These are phyloP conservation scores for Tricholaema leucomelas DNA, from an alignment of 2,113 vertebrate genomes.

Conservation along the genomic window DNA sequence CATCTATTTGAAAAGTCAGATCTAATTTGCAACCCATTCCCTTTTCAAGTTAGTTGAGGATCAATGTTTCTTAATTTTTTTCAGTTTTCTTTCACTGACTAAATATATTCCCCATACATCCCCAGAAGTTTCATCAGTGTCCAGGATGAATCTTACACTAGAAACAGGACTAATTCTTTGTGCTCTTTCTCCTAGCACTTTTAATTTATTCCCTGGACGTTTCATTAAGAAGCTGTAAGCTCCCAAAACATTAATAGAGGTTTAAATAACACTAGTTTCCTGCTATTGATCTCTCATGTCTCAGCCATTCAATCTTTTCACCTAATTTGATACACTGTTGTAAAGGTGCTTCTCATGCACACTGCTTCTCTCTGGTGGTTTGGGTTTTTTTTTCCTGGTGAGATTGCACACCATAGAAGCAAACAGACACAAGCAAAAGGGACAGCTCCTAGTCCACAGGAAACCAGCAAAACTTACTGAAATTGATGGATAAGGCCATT, in stretches of 20 bases:
- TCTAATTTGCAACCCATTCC: neutral
- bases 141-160: neutral
- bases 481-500: neutral
- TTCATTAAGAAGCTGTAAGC: conserved; percentile 32
- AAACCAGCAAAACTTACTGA: neutral
- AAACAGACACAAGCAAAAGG: neutral
- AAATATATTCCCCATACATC: neutral
- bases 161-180: neutral
- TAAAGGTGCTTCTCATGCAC: neutral
- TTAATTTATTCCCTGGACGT: conserved; percentile 50
- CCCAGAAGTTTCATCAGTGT: neutral
- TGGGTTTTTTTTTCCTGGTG: neutral
- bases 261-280: conserved; percentile 13
- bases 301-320: neutral
- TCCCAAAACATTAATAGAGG: neutral
- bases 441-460: neutral
- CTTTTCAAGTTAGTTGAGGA: neutral
- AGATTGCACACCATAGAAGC: neutral
- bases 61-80: neutral
- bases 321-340: neutral
- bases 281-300: neutral
- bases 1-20: neutral
- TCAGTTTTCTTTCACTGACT: neutral
- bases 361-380: neutral
- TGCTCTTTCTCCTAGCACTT: neutral